Base-by-base conservation (phyloP, 2,888 invertebrate species). In the Volucella zonaria region DNA sequence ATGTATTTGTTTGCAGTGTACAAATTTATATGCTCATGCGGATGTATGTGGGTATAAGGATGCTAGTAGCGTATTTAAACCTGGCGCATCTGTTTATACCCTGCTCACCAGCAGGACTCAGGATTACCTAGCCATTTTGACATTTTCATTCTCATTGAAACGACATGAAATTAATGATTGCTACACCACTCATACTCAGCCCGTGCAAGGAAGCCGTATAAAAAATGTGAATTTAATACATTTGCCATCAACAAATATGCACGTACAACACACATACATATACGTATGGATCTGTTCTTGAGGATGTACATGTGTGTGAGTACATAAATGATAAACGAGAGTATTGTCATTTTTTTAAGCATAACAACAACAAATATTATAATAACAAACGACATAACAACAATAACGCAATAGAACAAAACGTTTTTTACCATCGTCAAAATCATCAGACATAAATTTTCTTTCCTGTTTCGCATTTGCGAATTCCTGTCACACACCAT, bases 401-500 rank as follows among this genome's bases (percentile, higher is more conserved):
- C 14, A 73, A 10, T 43, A 56, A 14, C 23, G 12, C 23, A 76
- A 51, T 45, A 52, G 47, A 59, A 43, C 43, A 76, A 38, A 73
- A 73, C 52, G 47, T 77, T 81, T 85, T 76, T 80, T 80, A 56
- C 83, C 83, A 67, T 76, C 80, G 67, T 85, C 75, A 76, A 71
- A 73, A 68, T 64, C 85, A 77, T 85, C 85, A 85, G 85, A 85
- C 85, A 85, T 81, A 85, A 85, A 85, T 85, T 85, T 85, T 77
- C 73, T 85, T 85, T 85, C 85, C 85, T 85, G 81, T 76, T 85
- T 85, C 85, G 64, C 68, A 85, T 73, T 77, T 85, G 85, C 68
- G 85, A 85, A 85, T 85, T 85, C 81, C 77, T 85, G 85, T 85
- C 85, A 85, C 85, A 85, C 71, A 81, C 85, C 76, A 73, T 73